Percentiles rank a stretch among this genome's conserved stretches.
phyloP scores from a whole-genome alignment of 1,140 invertebrate genomes.

The Nilaparvata lugens region DNA sequence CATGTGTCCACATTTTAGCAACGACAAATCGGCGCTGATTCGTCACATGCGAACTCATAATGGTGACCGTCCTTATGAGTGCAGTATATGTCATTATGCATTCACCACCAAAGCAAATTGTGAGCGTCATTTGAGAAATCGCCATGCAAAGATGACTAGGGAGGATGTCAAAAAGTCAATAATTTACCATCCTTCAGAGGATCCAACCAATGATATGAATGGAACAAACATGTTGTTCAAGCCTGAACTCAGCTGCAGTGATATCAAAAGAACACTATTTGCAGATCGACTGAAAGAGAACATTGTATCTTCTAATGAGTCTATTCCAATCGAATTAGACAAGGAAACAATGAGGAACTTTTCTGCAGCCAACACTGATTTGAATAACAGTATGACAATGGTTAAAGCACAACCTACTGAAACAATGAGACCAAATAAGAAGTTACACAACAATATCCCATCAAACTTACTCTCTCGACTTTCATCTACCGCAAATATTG shows the following conservation, averaged over 20 bases:
- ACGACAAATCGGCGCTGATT: slow-evolving; percentile 81
- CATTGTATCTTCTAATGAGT: neutral
- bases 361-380: neutral
- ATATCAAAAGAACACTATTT: slow-evolving; percentile 22
- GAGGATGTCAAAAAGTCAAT: slow-evolving; percentile 80
- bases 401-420: neutral
- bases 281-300: slow-evolving; percentile 10
- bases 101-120: slow-evolving; percentile 94
- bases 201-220: slow-evolving; percentile 54
- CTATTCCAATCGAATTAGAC: no score
- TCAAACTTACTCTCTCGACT: neutral
- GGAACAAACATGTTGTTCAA: neutral
- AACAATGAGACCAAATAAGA: neutral
- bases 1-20: slow-evolving; percentile 81
- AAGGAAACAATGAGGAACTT: slow-evolving; percentile 1
- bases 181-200: slow-evolving; percentile 76
- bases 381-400: neutral
- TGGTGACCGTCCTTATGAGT: slow-evolving; percentile 89
- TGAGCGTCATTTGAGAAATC: slow-evolving; percentile 79
- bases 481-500: neutral
- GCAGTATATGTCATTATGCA: slow-evolving; percentile 85
- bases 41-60: slow-evolving; percentile 89
- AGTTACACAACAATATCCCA: neutral
- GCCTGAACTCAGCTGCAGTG: slow-evolving; percentile 2
- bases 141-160: slow-evolving; percentile 72